These are phyloP conservation scores for Sturmia bella DNA, from an alignment of 2,888 invertebrate species.

Conservation along the genomic window DNA sequence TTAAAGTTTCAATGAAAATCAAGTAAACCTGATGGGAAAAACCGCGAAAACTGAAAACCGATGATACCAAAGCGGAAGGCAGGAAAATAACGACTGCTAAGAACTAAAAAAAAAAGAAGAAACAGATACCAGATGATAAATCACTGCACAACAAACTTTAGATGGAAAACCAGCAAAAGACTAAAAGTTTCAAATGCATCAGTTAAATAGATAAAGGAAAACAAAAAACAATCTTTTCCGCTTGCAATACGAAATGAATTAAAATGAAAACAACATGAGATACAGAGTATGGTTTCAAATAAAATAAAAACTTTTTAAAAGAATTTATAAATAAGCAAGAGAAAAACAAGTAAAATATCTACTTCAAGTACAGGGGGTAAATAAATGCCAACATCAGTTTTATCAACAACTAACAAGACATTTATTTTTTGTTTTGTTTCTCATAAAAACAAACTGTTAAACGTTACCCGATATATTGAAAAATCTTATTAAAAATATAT, in stretches of 20 bases:
- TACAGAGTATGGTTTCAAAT: constrained; percentile 35
- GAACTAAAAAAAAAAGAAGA: constrained; percentile 3
- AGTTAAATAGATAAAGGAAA: constrained; percentile 39
- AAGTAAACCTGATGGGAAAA: constrained; percentile 40
- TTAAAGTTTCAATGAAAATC: constrained; percentile 61
- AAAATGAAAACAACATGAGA: constrained; percentile 20
- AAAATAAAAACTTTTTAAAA: constrained; percentile 35
- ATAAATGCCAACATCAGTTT: constrained; percentile 68
- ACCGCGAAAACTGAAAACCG: constrained; percentile 11
- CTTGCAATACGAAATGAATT: constrained; percentile 20
- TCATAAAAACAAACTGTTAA: background rate
- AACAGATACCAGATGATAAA: constrained; percentile 67
- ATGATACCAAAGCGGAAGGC: constrained; percentile 3
- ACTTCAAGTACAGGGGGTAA: constrained; percentile 64
- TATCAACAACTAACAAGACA: constrained; percentile 63
- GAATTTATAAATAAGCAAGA: constrained; percentile 10
- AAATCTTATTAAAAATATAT: constrained; percentile 14
- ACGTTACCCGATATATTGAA: constrained; percentile 32
- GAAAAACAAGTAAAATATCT: constrained; percentile 20
- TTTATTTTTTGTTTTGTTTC: constrained; percentile 7
- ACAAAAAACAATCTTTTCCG: constrained; percentile 19
- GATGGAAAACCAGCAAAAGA: constrained; percentile 63
- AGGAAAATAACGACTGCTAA: constrained; percentile 6
- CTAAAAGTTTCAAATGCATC: constrained; percentile 68
- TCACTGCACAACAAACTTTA: constrained; percentile 66